Conservation (phyloP, 2,113 vertebrate species). For the Procapra przewalskii region DNA sequence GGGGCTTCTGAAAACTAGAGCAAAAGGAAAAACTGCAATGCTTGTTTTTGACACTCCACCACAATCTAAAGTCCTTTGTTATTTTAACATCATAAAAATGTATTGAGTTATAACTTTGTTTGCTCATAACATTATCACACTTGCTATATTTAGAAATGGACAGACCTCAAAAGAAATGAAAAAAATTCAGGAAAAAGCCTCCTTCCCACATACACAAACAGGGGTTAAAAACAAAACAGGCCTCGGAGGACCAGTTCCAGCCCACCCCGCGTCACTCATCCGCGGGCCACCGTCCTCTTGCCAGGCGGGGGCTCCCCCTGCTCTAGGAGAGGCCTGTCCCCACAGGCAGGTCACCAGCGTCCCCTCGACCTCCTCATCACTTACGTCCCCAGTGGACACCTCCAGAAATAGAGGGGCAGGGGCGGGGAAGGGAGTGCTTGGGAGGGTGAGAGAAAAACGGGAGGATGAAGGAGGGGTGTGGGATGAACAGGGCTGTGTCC, state of each 20-base stretch:
- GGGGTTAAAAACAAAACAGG: neutral
- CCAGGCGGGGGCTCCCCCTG: neutral
- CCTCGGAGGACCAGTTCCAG: neutral
- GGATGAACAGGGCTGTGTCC: neutral
- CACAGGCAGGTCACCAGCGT: fast-evolving
- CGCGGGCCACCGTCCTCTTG: neutral
- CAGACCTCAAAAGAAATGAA: constrained; percentile 23
- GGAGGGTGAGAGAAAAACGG: neutral
- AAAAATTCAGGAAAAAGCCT: neutral
- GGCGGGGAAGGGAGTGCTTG: fast-evolving
- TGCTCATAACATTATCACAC: neutral
- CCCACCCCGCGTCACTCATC: fast-evolving
- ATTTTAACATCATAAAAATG: constrained; percentile 9
- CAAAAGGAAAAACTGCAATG: neutral
- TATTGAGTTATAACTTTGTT: neutral
- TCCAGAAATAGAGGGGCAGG: neutral
- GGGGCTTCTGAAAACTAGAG: neutral
- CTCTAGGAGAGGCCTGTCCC: neutral
- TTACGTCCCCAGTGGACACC: neutral
- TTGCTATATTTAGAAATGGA: constrained; percentile 45
- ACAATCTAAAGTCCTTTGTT: constrained; percentile 5
- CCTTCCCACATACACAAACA: constrained; percentile 1
- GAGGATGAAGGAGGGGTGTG: neutral
- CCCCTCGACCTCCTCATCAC: neutral
- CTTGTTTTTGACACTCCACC: neutral